Base-by-base conservation (phyloP, 2,113 vertebrate genomes). In the Brienomyrus brachyistius region DNA sequence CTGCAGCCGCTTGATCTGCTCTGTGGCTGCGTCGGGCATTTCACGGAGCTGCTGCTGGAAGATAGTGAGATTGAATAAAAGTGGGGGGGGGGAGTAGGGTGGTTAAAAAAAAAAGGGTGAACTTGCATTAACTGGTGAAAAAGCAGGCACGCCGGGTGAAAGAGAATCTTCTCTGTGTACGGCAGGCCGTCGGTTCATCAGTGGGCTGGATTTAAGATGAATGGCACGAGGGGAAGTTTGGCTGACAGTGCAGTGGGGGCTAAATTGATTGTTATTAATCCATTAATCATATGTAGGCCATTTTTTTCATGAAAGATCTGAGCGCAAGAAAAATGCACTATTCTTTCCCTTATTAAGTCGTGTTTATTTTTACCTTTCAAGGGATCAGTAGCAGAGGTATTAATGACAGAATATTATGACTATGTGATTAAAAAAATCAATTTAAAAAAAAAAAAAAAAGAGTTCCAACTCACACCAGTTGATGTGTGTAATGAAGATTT, bases 11-110 rank as follows among this genome's bases (percentile, higher is more conserved):
- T 89, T 90, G 92, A 95, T 95, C 94, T 93, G 93, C 93, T 91
- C 93, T 54, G 93, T 90, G 93, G 92, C 88, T 83, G 90, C 90
- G 92, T 83, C 87, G 92, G 93, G 93, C 93, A 92, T 95, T 94
- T 93, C 92, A 94, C 93, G 94, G 93, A 94, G 92, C 95, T 96
- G 95, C 92, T 91, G 92, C n/a, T 47, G 93, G 92, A 92, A 96
- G 95, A 96, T 96, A 96, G 93, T 88, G 85, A 91, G 89, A 95
- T 93, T 95, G 93, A 95, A 95, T 95, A 90, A 87, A 62, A 94
- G 92, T 40, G 70, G 50, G 90, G 88, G 87, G 89, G 91, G 9
- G 21, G 88, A 87, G 62, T 19, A 31, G 88, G 86, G 87, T 90
- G 87, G 0, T 1, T 1, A 15, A 52, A 86, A 86, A n/a, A 92